A percentile compares a stretch with the other conserved stretches of the same genome.
Evolutionary conservation across 2,797 vertebrate genomes (phyloP).

Genomic region (Arremon brunneinucha): DNA sequence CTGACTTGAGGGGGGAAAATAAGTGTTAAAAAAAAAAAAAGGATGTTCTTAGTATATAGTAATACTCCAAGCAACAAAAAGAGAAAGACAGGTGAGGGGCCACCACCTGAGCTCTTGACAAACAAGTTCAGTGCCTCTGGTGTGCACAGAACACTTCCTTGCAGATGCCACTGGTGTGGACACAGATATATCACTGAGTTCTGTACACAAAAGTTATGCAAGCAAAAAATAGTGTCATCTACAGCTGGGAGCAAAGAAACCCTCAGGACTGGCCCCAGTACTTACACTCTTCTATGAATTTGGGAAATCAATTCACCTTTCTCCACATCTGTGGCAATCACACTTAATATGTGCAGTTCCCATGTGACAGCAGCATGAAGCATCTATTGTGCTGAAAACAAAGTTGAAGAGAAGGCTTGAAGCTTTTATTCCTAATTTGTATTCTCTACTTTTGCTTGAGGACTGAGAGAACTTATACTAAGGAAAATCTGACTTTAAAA

Average conservation of each 20-base stretch:
- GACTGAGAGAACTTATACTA: not conserved
- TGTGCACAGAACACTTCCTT: fast-evolving
- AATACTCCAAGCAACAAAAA: not conserved
- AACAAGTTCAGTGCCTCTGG: not conserved
- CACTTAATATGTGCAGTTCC: not conserved
- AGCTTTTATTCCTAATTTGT: not conserved
- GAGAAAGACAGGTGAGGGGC: not conserved
- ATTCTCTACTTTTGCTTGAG: not conserved
- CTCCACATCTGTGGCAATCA: not conserved
- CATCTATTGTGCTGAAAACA: not conserved
- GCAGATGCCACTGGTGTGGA: not conserved
- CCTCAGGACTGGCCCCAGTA: not conserved
- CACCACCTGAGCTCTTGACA: not conserved
- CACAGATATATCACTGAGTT: not conserved
- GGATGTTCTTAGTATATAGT: not conserved
- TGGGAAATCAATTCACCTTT: not conserved
- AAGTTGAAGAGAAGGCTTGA: not conserved
- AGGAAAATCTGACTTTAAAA: not conserved
- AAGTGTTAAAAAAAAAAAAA: fast-evolving
- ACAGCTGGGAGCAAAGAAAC: not conserved
- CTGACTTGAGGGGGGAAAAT: fast-evolving
- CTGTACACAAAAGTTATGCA: not conserved
- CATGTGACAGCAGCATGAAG: not conserved
- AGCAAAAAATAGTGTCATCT: not conserved
- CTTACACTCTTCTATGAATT: not conserved